These are phyloP conservation scores for Habrosyne pyritoides DNA, from an alignment of 2,888 invertebrate species.

Conservation along the genomic window DNA sequence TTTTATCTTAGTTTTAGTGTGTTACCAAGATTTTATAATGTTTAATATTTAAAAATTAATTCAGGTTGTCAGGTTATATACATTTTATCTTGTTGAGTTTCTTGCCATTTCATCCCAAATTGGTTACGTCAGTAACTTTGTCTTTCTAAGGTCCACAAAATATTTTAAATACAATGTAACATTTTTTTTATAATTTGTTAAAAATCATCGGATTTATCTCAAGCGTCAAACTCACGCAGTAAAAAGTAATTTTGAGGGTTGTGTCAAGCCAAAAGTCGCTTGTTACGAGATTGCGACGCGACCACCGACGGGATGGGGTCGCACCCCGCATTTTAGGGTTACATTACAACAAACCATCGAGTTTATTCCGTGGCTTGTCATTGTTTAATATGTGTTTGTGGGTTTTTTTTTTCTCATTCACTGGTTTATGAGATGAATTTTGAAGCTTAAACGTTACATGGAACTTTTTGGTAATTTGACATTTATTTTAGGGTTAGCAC, in stretches of 20 bases:
- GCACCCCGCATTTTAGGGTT: conserved; percentile 57
- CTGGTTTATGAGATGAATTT: conserved; percentile 19
- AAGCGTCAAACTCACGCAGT: conserved; percentile 25
- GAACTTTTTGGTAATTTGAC: neutral
- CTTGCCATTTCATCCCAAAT: too few species aligned
- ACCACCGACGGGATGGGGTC: conserved; percentile 39
- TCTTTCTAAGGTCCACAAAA: too few species aligned
- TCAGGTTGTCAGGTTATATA: too few species aligned
- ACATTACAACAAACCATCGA: conserved; percentile 32
- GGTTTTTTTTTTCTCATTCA: conserved; percentile 34
- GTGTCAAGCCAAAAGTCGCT: conserved; percentile 53
- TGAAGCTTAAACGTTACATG: conserved; percentile 11
- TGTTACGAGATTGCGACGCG: conserved; percentile 49
- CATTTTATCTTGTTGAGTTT: too few species aligned
- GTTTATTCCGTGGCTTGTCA: conserved; percentile 37
- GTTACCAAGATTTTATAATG: too few species aligned
- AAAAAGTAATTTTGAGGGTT: conserved; percentile 26
- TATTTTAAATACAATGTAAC: too few species aligned
- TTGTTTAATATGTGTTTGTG: conserved; percentile 34
- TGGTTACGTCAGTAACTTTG: too few species aligned
- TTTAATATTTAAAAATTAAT: too few species aligned
- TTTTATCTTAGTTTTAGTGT: too few species aligned
- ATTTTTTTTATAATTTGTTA: conserved; percentile 6
- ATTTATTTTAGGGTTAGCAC: neutral
- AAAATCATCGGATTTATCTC: conserved; percentile 38